Percentiles rank a stretch among this genome's conserved stretches.
Conservation (phyloP, 1,140 invertebrate genomes). For the Drosophila willistoni region DNA sequence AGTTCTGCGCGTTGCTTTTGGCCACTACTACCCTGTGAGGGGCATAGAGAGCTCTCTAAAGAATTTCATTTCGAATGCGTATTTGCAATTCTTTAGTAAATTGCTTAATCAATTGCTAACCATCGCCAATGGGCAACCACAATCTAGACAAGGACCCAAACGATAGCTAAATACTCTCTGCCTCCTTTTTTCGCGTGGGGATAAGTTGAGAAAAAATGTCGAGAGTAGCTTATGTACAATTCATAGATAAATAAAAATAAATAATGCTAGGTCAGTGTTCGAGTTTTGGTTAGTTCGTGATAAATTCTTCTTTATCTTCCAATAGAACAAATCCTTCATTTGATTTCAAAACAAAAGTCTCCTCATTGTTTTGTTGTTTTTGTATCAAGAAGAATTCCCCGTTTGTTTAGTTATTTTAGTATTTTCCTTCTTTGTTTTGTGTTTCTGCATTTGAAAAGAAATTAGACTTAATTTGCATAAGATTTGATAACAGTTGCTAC, state of each 20-base stretch:
- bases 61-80: constrained; percentile 56
- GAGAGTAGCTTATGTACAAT: not conserved
- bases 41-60: constrained; percentile 24
- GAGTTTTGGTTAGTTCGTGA: not conserved
- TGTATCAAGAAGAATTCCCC: constrained; percentile 40
- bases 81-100: constrained; percentile 56
- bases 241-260: not conserved
- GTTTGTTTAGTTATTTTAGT: constrained; percentile 49
- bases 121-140: constrained; percentile 42
- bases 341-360: constrained; percentile 12
- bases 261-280: not conserved
- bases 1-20: constrained; percentile 20
- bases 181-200: not conserved
- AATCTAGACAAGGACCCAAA: constrained; percentile 36
- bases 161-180: not conserved
- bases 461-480: constrained; percentile 66
- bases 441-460: constrained; percentile 61
- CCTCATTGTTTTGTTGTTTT: not conserved
- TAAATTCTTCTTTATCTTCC: not conserved
- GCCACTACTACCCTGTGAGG: constrained; percentile 28
- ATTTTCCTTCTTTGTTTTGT: constrained; percentile 42
- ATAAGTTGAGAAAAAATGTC: not conserved
- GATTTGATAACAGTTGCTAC: constrained; percentile 66
- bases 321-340: constrained; percentile 19
- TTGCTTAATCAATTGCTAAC: constrained; percentile 54